Evolutionary conservation across 2,888 invertebrate species (phyloP).

Genomic region (Drosophila macrospina): DNA sequence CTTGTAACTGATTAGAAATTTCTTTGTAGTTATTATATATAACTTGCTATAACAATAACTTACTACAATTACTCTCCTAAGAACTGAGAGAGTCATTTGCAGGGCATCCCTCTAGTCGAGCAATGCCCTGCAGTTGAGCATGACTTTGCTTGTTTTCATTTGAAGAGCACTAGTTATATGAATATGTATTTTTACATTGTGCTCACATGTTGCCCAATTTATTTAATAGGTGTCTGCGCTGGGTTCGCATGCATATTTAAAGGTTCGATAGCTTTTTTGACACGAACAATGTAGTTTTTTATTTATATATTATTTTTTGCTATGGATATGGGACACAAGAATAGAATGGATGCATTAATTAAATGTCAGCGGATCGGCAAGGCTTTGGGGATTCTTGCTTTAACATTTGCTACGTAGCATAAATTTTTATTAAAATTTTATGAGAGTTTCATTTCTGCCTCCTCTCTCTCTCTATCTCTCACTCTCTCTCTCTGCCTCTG

Average conservation of each 20-base stretch:
- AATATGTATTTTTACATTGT: constrained; percentile 14
- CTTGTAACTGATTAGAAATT: no score
- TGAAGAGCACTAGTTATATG: constrained; percentile 5
- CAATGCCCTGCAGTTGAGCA: neutral
- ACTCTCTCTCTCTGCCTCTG: neutral
- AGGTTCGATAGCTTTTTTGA: constrained; percentile 35
- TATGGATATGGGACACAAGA: neutral
- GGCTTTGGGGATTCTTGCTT: constrained; percentile 8
- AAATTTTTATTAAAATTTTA: constrained; percentile 60
- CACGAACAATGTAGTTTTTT: constrained; percentile 8
- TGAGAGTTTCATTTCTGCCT: constrained; percentile 45
- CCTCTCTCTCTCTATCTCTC: neutral
- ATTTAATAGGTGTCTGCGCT: constrained; percentile 11
- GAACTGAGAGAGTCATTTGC: neutral
- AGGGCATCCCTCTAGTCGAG: neutral
- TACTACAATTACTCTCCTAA: neutral
- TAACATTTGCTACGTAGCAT: constrained; percentile 34
- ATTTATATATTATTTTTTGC: neutral
- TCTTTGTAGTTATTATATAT: no score
- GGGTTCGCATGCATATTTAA: constrained; percentile 35
- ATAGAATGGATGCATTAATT: constrained; percentile 24
- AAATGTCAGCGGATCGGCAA: constrained; percentile 10
- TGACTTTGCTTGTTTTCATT: constrained; percentile 22
- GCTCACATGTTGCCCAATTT: constrained; percentile 19
- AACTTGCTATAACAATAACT: neutral